Evolutionary conservation across 2,797 vertebrate genomes (phyloP).

Genomic region (Ispidina lecontei): DNA sequence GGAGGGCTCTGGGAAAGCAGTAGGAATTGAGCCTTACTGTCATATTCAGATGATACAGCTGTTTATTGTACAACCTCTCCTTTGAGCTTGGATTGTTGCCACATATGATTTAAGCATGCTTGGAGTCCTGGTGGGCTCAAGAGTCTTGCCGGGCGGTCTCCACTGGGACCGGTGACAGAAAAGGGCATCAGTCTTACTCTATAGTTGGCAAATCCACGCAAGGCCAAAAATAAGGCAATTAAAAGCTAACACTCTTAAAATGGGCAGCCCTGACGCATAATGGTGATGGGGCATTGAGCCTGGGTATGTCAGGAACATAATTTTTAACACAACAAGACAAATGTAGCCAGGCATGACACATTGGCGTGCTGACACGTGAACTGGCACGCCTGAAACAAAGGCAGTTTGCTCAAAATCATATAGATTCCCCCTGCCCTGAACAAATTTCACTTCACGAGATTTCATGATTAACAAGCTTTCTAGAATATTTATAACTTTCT

Average conservation of each 20-base stretch:
- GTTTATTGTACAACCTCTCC: conserved; percentile 14
- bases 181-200: neutral
- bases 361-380: conserved; percentile 26
- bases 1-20: neutral
- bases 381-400: conserved; percentile 44
- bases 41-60: conserved; percentile 22
- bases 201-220: neutral
- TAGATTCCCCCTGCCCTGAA: neutral
- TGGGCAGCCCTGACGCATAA: conserved; percentile 43
- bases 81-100: conserved; percentile 3
- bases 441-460: conserved; percentile 23
- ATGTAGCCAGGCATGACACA: conserved; percentile 65
- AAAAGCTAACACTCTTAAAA: conserved; percentile 62
- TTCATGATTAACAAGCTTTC: conserved; percentile 53
- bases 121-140: conserved; percentile 28
- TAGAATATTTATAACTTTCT: conserved; percentile 54
- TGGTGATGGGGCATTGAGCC: conserved; percentile 52
- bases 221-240: conserved; percentile 48
- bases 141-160: neutral
- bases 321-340: conserved; percentile 76
- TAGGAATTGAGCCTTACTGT: neutral
- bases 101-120: conserved; percentile 11
- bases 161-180: neutral
- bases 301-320: conserved; percentile 66
- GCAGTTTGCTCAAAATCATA: conserved; percentile 28